Evolutionary conservation across 2,888 invertebrate species (phyloP).

Genomic region (Acanthococcus lagerstroemiae): DNA sequence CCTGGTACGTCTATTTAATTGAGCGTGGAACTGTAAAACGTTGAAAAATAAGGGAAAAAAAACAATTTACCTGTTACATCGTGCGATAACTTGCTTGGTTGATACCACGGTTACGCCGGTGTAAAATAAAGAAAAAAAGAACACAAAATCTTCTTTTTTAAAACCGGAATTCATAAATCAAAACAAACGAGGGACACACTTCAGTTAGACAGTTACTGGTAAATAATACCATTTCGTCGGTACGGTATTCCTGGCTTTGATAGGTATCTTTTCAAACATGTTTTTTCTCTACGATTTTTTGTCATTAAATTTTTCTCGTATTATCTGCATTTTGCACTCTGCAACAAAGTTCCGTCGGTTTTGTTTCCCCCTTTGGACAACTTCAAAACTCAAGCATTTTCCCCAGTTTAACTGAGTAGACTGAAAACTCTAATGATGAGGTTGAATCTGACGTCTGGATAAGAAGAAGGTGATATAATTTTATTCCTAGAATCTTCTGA

Average conservation of each 20-base stretch:
- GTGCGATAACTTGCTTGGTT: slow-evolving; percentile 25
- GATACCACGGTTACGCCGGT: background rate
- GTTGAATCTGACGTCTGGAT: no score
- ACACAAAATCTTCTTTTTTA: slow-evolving; percentile 25
- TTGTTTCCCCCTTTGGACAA: no score
- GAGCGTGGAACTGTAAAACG: background rate
- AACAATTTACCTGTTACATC: slow-evolving; percentile 17
- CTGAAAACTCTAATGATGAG: no score
- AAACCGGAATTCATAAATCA: slow-evolving; percentile 30
- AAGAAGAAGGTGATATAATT: no score
- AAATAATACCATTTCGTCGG: slow-evolving; percentile 28
- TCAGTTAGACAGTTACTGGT: slow-evolving; percentile 28
- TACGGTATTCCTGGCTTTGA: slow-evolving; percentile 22
- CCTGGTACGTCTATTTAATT: no score
- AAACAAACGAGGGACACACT: slow-evolving; percentile 30
- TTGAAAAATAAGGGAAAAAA: background rate
- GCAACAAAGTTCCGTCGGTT: no score
- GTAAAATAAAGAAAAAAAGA: slow-evolving; percentile 14
- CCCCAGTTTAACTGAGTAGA: no score
- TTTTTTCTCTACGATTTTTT: slow-evolving; percentile 16
- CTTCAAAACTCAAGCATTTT: no score
- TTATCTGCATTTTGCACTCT: slow-evolving; percentile 1
- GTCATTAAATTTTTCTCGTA: slow-evolving; percentile 15
- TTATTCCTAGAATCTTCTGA: no score
- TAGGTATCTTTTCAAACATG: slow-evolving; percentile 28